Percentiles rank a stretch among this genome's conserved stretches.
Evolutionary conservation across 2,888 invertebrate species (phyloP).

Genomic region (Stratiomys singularior): DNA sequence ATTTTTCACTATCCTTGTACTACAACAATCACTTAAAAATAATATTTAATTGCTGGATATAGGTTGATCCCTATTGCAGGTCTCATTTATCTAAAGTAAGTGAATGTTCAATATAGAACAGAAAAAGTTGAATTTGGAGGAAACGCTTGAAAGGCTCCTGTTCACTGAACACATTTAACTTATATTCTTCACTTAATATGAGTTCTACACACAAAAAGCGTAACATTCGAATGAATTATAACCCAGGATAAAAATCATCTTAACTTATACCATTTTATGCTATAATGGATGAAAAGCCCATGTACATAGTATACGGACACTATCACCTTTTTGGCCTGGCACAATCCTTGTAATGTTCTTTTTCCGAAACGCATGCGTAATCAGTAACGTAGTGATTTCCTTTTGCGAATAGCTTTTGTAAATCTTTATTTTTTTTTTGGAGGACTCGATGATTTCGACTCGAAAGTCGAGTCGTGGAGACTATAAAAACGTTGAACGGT

Average conservation of each 20-base stretch:
- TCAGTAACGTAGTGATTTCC: conserved; percentile 1
- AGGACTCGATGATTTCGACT: neutral
- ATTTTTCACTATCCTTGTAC: no score
- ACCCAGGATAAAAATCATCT: conserved; percentile 12
- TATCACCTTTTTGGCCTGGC: neutral
- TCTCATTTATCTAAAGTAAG: no score
- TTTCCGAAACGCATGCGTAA: conserved; percentile 33
- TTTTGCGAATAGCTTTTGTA: conserved; percentile 6
- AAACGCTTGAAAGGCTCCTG: no score
- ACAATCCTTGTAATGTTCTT: conserved; percentile 11
- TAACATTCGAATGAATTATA: conserved; percentile 8
- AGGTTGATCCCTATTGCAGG: no score
- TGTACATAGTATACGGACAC: neutral
- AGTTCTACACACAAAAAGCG: no score
- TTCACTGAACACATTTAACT: no score
- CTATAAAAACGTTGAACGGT: conserved; percentile 41
- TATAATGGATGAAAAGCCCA: neutral
- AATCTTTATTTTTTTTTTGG: neutral
- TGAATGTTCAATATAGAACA: no score
- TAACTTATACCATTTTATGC: neutral
- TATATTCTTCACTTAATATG: no score
- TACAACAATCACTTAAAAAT: no score
- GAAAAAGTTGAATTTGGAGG: no score
- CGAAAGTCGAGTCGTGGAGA: neutral
- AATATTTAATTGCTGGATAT: no score